phyloP scores from a whole-genome alignment of 92 coral and sea anemone genomes.

The Epizoanthus rinbou region DNA sequence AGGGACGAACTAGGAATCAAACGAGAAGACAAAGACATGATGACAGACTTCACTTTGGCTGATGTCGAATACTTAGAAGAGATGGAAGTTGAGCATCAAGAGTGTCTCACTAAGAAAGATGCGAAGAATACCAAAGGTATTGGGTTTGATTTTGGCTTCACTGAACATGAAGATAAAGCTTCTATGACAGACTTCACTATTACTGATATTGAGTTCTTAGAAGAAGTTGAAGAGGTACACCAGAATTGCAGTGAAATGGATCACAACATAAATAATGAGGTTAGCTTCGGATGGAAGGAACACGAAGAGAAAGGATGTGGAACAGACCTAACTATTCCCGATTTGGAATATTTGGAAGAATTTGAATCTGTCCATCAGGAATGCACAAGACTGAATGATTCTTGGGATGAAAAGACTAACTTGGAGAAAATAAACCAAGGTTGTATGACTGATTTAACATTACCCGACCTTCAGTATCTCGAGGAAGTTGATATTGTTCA shows the following conservation, averaged over 20 bases:
- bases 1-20: conserved; percentile 1
- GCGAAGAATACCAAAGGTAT: background rate
- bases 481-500: conserved; percentile 52
- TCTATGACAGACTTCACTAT: conserved; percentile 63
- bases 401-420: background rate
- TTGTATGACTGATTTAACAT: conserved; percentile 54
- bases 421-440: conserved; percentile 38
- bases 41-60: conserved; percentile 61
- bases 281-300: background rate
- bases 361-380: conserved; percentile 35
- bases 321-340: conserved; percentile 52
- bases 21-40: conserved; percentile 50
- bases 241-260: background rate
- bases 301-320: conserved; percentile 41
- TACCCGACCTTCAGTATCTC: conserved; percentile 50
- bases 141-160: conserved; percentile 30
- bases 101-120: background rate
- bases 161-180: conserved; percentile 51
- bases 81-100: conserved; percentile 13
- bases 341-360: conserved; percentile 49
- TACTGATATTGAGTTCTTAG: conserved; percentile 63
- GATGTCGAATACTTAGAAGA: conserved; percentile 56
- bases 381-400: background rate
- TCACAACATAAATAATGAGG: background rate
- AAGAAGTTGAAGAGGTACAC: conserved; percentile 43